phyloP scores from a whole-genome alignment of 2,888 invertebrate species.

The Agrilus cyanescens region DNA sequence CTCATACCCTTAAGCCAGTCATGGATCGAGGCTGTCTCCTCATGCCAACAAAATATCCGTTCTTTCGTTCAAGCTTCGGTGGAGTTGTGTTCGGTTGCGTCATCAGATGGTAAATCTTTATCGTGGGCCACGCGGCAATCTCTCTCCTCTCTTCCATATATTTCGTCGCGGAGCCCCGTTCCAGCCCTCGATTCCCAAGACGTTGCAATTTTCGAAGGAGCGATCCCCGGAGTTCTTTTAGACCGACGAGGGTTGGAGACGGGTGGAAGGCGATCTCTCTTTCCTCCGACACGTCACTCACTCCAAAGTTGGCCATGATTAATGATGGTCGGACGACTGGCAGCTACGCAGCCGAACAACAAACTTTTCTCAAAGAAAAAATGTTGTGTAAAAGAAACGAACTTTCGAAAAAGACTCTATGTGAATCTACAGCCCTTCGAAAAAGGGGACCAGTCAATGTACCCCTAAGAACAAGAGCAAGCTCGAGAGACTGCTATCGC shows the following conservation, averaged over 20 bases:
- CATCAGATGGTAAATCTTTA: conserved; percentile 25
- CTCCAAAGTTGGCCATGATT: conserved; percentile 45
- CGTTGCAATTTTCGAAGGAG: conserved; percentile 37
- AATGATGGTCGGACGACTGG: conserved; percentile 43
- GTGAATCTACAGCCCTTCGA: conserved; percentile 37
- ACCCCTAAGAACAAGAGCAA: too few relatives aligned
- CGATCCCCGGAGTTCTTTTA: conserved; percentile 36
- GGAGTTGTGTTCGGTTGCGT: conserved; percentile 24
- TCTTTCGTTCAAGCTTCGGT: too few relatives aligned
- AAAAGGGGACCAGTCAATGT: conserved; percentile 14
- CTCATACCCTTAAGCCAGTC: too few relatives aligned
- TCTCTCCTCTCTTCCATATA: conserved; percentile 19
- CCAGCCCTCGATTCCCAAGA: conserved; percentile 29
- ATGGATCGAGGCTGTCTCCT: too few relatives aligned
- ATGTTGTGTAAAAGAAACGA: conserved; percentile 39
- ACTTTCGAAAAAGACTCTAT: conserved; percentile 36
- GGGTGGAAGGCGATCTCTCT: conserved; percentile 28
- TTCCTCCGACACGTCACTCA: conserved; percentile 38
- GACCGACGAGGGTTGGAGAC: conserved; percentile 19
- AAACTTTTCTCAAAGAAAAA: conserved; percentile 51
- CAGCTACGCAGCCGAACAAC: conserved; percentile 43
- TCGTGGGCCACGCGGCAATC: too few relatives aligned
- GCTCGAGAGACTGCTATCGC: too few relatives aligned
- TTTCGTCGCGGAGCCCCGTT: conserved; percentile 17
- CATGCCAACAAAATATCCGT: too few relatives aligned